A percentile compares a stretch with the other conserved stretches of the same genome.
Evolutionary conservation across 2,113 vertebrate genomes (phyloP).

Genomic region (Chaetorhynchus papuensis): DNA sequence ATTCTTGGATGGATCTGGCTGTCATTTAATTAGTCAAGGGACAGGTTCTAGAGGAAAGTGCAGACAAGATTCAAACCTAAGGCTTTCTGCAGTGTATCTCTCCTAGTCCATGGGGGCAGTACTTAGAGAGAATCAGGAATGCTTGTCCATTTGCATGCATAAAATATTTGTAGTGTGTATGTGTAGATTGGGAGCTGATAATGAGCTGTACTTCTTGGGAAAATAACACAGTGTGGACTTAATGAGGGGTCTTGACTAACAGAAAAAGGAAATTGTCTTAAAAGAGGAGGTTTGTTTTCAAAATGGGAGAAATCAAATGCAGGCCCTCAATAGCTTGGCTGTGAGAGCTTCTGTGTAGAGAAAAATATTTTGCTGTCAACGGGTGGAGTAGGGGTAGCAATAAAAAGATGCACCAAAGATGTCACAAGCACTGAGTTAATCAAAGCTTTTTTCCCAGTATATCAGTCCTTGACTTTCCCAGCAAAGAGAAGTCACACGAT

Average conservation of each 20-base stretch:
- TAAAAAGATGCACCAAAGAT: background rate
- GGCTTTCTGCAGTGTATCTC: background rate
- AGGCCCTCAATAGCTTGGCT: background rate
- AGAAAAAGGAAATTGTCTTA: background rate
- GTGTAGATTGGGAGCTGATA: background rate
- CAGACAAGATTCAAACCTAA: background rate
- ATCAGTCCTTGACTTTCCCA: background rate
- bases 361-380: background rate
- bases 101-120: background rate
- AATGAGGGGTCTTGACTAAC: background rate
- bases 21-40: slow-evolving; percentile 23
- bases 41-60: background rate
- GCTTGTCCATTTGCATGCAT: background rate
- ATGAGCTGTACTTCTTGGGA: background rate
- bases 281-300: background rate
- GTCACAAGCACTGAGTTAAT: background rate
- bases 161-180: background rate
- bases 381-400: background rate
- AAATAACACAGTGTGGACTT: background rate
- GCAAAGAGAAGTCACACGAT: background rate
- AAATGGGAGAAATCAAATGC: background rate
- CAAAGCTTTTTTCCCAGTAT: background rate
- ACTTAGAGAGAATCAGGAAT: background rate
- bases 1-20: slow-evolving; percentile 2
- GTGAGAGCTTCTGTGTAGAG: background rate